Conservation (phyloP, 1,140 invertebrate genomes). For the Danaus melanippus region DNA sequence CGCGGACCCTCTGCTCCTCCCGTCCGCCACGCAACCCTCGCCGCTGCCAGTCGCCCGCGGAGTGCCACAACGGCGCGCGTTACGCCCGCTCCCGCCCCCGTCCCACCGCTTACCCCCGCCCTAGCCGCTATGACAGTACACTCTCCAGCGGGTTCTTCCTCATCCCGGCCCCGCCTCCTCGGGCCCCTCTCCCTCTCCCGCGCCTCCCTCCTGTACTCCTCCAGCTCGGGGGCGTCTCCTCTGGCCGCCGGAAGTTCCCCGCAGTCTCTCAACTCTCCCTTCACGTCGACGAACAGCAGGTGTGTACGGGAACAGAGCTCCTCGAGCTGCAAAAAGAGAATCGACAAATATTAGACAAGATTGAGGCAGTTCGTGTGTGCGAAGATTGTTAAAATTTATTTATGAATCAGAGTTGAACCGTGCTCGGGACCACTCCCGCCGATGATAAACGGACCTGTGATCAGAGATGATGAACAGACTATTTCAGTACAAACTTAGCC, state of each 20-base stretch:
- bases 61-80: conserved; percentile 21
- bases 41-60: conserved; percentile 23
- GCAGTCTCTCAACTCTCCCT: conserved; percentile 23
- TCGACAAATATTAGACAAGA: too few species aligned
- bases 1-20: conserved; percentile 20
- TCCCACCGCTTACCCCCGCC: conserved; percentile 13
- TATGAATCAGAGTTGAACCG: not conserved
- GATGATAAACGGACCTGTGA: too few species aligned
- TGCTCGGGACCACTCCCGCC: conserved; percentile 20
- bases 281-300: conserved; percentile 67
- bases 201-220: conserved; percentile 81
- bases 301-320: conserved; percentile 28
- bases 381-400: too few species aligned
- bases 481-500: too few species aligned
- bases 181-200: conserved; percentile 73
- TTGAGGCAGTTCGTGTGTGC: too few species aligned
- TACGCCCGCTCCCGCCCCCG: conserved; percentile 13
- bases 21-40: conserved; percentile 23
- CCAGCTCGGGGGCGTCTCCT: conserved; percentile 74
- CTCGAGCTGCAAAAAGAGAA: conserved; percentile 10
- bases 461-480: not conserved
- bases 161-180: conserved; percentile 81
- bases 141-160: conserved; percentile 55
- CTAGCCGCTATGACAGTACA: conserved; percentile 14
- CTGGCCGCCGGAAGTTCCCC: conserved; percentile 25